These are phyloP conservation scores for Caradrina kadenii DNA, from an alignment of 2,888 invertebrate genomes.

Conservation along the genomic window DNA sequence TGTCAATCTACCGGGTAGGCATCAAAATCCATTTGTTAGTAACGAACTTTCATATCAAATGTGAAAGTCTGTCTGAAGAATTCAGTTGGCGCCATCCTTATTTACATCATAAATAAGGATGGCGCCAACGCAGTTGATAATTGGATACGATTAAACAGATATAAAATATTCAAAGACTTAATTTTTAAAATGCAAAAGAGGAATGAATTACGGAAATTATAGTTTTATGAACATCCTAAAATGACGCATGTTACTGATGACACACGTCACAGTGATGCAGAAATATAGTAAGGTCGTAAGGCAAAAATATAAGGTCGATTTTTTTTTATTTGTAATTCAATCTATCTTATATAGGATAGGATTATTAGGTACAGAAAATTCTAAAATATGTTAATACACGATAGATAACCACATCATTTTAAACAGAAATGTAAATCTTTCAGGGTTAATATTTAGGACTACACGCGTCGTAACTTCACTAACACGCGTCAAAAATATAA, in stretches of 20 bases:
- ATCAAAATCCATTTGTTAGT: not conserved
- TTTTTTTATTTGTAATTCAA: not conserved
- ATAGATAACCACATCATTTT: not conserved
- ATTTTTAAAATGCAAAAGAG: not conserved
- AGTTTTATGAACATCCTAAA: not conserved
- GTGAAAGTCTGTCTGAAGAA: no score
- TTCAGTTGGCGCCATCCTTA: no score
- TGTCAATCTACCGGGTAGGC: no score
- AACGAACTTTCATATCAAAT: not conserved
- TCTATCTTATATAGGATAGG: not conserved
- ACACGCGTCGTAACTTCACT: slow-evolving; percentile 10
- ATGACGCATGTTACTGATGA: not conserved
- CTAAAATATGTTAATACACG: slow-evolving; percentile 15
- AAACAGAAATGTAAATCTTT: not conserved
- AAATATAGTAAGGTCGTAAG: slow-evolving; percentile 2
- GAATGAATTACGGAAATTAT: not conserved
- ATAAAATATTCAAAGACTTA: not conserved
- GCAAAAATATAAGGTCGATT: not conserved
- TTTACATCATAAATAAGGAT: not conserved
- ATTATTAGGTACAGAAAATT: slow-evolving; percentile 9
- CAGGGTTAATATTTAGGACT: not conserved
- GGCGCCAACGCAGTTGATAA: slow-evolving; percentile 1
- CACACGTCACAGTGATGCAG: slow-evolving; percentile 3
- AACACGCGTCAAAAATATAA: not conserved
- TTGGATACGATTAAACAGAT: slow-evolving; percentile 3